Evolutionary conservation across 2,888 invertebrate genomes (phyloP), one percentile per base, ranked within the genome.

Genomic region (Panorpa germanica): DNA sequence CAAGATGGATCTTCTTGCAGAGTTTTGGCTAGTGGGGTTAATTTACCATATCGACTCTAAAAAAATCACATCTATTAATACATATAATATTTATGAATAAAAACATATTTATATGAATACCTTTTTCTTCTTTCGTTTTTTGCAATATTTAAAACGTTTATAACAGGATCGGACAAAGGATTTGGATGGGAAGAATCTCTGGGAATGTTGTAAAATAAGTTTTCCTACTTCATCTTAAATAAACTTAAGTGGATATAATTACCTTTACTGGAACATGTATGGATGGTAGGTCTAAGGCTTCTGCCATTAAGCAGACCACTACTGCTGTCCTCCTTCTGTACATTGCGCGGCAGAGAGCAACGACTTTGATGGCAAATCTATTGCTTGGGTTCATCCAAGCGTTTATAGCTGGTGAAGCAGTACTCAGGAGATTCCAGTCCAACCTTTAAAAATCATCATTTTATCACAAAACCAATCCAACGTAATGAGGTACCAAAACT

Each of bases 351-450:
- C 82, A 68, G 59, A 90, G 64, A 32, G 78, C 70, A 18, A 83
- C 77, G 27, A 81, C 73, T 40, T 82, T 68, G 35, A 82, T 80
- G 27, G 88, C 81, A 35, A 93, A 67, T 11, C 88, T 65, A 58
- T 91, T 90, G 50, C 81, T 76, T 1, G 93, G 91, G 61, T 90
- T 91, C 75, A 95, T 77, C 95, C 95, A 95, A 2, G 93, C 91
- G 47, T 90, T 90, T 42, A 95, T 93, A 0, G 91, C 88, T 0
- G 95, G 93, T 1, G 91, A 88, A 5, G 90, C 90, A 3, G 93
- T 93, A 48, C 90, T 91, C 30, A 95, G 55, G 32, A 95, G 58
- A 57, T 95, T 95, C 93, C 95, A 95, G 54, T 95, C 93, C 43
- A 90, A 58, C 42, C 90, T 76, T 9, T 3, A 4, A 16, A 7